A percentile compares a stretch with the other conserved stretches of the same genome.
Conservation (phyloP, 2,888 invertebrate genomes). For the Hypselothyrea guttata region DNA sequence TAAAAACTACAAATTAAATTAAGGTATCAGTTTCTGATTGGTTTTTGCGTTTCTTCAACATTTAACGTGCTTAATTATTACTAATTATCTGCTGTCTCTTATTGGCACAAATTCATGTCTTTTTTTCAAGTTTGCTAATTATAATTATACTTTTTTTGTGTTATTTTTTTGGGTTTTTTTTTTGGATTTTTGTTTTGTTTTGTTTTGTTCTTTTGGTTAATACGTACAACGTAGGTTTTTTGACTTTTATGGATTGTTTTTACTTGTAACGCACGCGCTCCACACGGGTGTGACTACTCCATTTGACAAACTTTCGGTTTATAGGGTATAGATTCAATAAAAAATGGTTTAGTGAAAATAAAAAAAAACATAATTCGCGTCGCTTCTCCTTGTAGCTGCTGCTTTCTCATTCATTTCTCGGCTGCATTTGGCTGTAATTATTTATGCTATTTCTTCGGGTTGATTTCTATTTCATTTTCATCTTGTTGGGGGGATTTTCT, state of each 20-base stretch:
- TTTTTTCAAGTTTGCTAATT: conserved; percentile 30
- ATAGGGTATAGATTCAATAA: background rate
- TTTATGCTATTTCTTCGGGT: no score
- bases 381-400: no score
- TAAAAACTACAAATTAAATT: conserved; percentile 42
- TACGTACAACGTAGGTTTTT: conserved; percentile 71
- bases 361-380: background rate
- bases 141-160: background rate
- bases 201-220: conserved; percentile 13
- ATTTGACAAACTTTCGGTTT: conserved; percentile 59
- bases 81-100: conserved; percentile 43
- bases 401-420: background rate
- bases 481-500: background rate
- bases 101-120: conserved; percentile 72
- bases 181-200: conserved; percentile 14
- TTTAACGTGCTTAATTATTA: conserved; percentile 59
- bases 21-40: conserved; percentile 32
- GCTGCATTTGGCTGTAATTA: conserved; percentile 3
- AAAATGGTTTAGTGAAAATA: background rate
- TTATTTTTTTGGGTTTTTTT: conserved; percentile 13
- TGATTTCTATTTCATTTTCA: background rate
- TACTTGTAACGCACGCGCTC: conserved; percentile 63
- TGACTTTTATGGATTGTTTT: conserved; percentile 50
- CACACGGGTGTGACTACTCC: conserved; percentile 69
- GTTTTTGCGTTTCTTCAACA: conserved; percentile 72